Evolutionary conservation across 2,797 vertebrate genomes (phyloP), one percentile per base, ranked within the genome.

Genomic region (Danio tinwini): DNA sequence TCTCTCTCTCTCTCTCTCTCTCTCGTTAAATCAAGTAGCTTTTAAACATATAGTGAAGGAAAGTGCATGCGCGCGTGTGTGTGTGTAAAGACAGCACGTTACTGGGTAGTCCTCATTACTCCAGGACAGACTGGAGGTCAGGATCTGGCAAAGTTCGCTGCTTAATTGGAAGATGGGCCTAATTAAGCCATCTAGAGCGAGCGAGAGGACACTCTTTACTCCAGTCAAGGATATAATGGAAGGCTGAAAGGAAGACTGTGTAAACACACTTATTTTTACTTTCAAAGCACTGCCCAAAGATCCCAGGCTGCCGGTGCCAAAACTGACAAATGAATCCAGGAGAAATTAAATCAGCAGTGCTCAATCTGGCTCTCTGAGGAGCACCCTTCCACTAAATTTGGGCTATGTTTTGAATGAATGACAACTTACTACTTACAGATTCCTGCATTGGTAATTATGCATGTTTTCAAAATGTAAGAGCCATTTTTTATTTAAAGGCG

Each of bases 161-260:
- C 89, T 87, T 92, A 91, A 92, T 90, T 92, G 90, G 90, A 90
- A 80, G 89, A 88, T 67, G 84, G 86, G 84, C 77, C 84, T 92
- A 92, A 93, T 90, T 91, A 89, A 83, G 53, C 83, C 75, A 73
- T 81, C 56, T 39, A 70, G 55, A 62, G 49, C 16, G 6, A 62
- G 80, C 70, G 80, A 76, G 63, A 50, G 74, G 61, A 59, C 52
- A 50, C 52, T 59, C 50, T 56, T 73, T 21, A 72, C 62, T 81
- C 58, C 49, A 78, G 65, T 72, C 59, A 65, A 58, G 74, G 59
- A 77, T 81, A 81, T 76, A 83, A 76, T 50, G 56, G 65, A 45
- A 72, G 72, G 10, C 49, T 65, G 56, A 69, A 53, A 71, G 71
- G 56, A 45, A 40, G 68, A 55, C 47, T 19, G 50, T 11, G 56